Base-by-base conservation (phyloP, 2,888 invertebrate species). In the Punctoribates punctum region DNA sequence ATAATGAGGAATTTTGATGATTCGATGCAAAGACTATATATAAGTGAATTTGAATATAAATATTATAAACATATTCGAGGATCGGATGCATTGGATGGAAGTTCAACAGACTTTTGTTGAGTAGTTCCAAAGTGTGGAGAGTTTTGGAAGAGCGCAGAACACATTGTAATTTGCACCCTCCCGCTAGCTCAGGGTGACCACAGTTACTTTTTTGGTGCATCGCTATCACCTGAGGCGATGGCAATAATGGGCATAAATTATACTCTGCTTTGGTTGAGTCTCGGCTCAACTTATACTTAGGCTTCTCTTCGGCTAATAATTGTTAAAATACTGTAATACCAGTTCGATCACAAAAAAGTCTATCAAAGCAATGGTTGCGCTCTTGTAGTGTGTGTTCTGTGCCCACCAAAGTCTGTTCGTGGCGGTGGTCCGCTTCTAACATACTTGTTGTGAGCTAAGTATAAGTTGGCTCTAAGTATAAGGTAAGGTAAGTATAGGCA, bases 211-310 rank as follows among this genome's bases (percentile, higher is more conserved):
- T 72, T 72, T 72, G 72, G 48, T 72, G 72, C 72, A 72, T 15
- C 20, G 48, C 46, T 46, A 72, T 9, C 34, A 73, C 76, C 76
- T 76, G 42, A 57, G 74, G 76, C 76, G 51, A 74, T 42, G 42
- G 74, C 57, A 62, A 73, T 78, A 77, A 77, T 78, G 78, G 72
- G 75, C 74, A 75, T 76, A 78, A 78, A 78, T 78, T 78, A 78
- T 78, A 78, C 70, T 67, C 76, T 76, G 42, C 73, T 42, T 29
- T 60, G 29, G 17, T 11, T 23, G 23, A 57, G 38, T 17, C 23
- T n/a, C 11, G 2, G 65, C 38, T 67, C 20, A 38, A 27, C 65
- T 67, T 67, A 67, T 67, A 67, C 65, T 67, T 67, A 67, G 27
- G 38, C 38, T 67, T 29, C 65, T 67, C 72, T 48, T 27, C 65